Evolutionary conservation across 2,888 invertebrate species (phyloP).

Genomic region (Rotaria sp.): DNA sequence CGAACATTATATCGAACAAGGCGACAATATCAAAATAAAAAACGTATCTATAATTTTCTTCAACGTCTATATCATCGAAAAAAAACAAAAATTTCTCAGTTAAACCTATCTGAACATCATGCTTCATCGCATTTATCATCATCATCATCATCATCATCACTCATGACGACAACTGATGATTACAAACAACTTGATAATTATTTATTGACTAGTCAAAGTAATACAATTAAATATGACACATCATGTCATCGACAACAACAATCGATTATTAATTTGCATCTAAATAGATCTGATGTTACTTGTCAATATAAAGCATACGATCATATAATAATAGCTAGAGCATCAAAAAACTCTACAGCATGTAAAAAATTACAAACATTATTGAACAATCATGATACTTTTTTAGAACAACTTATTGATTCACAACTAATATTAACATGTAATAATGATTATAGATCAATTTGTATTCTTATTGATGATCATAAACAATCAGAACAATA

Average conservation of each 20-base stretch:
- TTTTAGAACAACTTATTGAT: neutral
- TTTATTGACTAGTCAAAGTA: no score
- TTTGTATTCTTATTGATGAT: neutral
- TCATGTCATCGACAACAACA: neutral
- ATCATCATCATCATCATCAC: no score
- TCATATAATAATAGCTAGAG: neutral
- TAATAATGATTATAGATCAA: neutral
- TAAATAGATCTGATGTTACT: neutral
- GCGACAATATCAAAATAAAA: neutral
- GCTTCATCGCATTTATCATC: no score
- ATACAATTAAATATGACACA: neutral
- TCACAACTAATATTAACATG: neutral
- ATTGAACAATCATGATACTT: neutral
- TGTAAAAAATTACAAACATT: neutral
- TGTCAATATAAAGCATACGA: neutral
- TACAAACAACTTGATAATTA: no score
- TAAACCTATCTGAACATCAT: no score
- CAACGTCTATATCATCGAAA: neutral
- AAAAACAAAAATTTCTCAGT: neutral
- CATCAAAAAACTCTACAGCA: neutral
- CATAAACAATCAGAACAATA: neutral
- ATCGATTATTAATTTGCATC: neutral
- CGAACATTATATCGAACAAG: neutral
- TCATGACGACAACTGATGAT: no score
- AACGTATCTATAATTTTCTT: neutral